Evolutionary conservation across 2,113 vertebrate genomes (phyloP).

Genomic region (Prunella himalayana): DNA sequence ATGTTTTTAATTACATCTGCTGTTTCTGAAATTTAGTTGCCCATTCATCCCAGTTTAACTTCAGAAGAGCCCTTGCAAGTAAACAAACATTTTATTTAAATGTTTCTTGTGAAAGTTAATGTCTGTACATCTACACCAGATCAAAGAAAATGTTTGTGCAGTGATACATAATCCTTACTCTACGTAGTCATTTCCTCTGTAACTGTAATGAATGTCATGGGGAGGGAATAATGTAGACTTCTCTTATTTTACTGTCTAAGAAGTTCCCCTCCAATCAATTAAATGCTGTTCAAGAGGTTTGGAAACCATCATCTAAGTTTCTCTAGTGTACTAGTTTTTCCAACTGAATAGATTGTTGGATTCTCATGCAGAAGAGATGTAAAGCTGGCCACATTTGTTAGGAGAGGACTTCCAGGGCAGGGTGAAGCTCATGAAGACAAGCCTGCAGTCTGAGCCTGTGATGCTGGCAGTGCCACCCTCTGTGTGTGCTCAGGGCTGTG

Average conservation of each 20-base stretch:
- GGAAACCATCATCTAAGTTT: background rate
- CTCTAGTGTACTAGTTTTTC: background rate
- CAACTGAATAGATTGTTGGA: background rate
- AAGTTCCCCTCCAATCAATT: background rate
- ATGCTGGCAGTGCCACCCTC: background rate
- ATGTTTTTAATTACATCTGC: background rate
- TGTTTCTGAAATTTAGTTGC: background rate
- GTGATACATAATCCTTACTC: background rate
- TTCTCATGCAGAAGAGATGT: background rate
- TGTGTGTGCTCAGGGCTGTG: background rate
- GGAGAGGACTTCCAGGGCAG: background rate
- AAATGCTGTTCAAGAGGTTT: background rate
- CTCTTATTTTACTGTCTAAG: background rate
- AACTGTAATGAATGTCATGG: background rate
- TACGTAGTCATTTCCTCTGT: background rate
- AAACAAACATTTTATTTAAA: background rate
- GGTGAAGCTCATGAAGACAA: background rate
- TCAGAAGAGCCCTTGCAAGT: background rate
- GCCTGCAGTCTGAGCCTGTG: background rate
- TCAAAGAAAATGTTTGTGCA: background rate
- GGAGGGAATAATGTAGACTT: background rate
- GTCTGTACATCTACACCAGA: background rate
- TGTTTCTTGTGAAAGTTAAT: background rate
- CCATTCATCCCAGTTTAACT: background rate
- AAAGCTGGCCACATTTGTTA: fast-evolving